A percentile compares a stretch with the other conserved stretches of the same genome.
Conservation (phyloP, 2,797 vertebrate genomes). For the Phyllotis vaccarum region DNA sequence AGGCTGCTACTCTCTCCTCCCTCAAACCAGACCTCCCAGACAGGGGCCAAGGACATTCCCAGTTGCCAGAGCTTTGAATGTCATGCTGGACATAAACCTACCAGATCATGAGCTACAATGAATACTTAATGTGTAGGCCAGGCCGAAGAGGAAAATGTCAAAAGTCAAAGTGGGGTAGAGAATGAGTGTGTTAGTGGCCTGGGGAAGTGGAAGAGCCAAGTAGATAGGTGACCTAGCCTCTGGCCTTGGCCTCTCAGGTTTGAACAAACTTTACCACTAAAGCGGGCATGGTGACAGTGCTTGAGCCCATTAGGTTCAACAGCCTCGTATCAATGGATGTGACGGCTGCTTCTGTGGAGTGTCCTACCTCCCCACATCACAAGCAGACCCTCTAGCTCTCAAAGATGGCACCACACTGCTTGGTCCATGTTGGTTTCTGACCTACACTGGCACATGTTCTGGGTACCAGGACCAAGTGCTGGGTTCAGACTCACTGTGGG, state of each 20-base stretch:
- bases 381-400: background rate
- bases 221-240: background rate
- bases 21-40: background rate
- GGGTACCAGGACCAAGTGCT: no score
- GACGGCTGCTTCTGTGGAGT: no score
- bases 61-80: background rate
- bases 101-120: no score
- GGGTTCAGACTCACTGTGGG: background rate
- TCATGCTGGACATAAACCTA: fast-evolving
- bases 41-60: background rate
- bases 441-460: fast-evolving
- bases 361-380: no score
- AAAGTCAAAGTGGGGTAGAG: background rate
- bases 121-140: background rate
- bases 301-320: background rate
- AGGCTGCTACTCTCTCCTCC: background rate
- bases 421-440: background rate
- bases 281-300: background rate
- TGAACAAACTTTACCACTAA: no score
- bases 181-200: fast-evolving
- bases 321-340: background rate
- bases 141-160: background rate
- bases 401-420: background rate
- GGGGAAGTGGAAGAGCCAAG: background rate
- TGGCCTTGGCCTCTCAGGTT: background rate